Evolutionary conservation across 2,888 invertebrate genomes (phyloP).

Genomic region (Tryphoninae sp.): DNA sequence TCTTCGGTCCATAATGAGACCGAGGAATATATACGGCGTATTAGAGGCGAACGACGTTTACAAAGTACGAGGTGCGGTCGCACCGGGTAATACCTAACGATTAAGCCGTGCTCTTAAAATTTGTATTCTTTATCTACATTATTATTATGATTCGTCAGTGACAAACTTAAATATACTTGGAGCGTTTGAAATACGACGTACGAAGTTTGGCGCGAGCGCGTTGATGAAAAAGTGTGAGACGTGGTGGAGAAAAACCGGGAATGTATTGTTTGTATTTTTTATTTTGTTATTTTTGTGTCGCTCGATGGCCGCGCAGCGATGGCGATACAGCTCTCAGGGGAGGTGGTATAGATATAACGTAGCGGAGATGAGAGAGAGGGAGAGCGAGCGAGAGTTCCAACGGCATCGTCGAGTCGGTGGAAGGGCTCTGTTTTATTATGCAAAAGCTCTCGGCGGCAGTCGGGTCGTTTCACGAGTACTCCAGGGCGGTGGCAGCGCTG

Average conservation of each 20-base stretch:
- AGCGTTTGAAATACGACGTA: constrained; percentile 37
- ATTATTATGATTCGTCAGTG: constrained; percentile 33
- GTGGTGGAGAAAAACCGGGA: constrained; percentile 35
- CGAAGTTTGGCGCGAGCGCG: constrained; percentile 16
- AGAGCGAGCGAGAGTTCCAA: constrained; percentile 67
- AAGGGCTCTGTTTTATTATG: constrained; percentile 80
- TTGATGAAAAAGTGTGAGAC: constrained; percentile 44
- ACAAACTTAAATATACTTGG: constrained; percentile 43
- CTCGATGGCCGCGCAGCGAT: constrained; percentile 56
- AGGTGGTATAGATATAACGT: constrained; percentile 47
- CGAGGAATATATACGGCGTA: background rate
- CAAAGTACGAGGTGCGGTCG: background rate
- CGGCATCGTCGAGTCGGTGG: constrained; percentile 52
- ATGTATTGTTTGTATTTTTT: constrained; percentile 28
- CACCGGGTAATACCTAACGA: background rate
- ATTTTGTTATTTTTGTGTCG: constrained; percentile 28
- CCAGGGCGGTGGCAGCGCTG: constrained; percentile 69
- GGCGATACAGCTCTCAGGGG: constrained; percentile 58
- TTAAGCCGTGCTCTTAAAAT: background rate
- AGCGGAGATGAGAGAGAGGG: constrained; percentile 64
- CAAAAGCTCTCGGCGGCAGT: constrained; percentile 81
- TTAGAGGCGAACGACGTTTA: background rate
- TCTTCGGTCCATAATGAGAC: constrained; percentile 1
- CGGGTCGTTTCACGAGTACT: constrained; percentile 77
- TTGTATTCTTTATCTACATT: background rate